A percentile compares a stretch with the other conserved stretches of the same genome.
Evolutionary conservation across 2,888 invertebrate genomes (phyloP).

Genomic region (Thalpophila matura): DNA sequence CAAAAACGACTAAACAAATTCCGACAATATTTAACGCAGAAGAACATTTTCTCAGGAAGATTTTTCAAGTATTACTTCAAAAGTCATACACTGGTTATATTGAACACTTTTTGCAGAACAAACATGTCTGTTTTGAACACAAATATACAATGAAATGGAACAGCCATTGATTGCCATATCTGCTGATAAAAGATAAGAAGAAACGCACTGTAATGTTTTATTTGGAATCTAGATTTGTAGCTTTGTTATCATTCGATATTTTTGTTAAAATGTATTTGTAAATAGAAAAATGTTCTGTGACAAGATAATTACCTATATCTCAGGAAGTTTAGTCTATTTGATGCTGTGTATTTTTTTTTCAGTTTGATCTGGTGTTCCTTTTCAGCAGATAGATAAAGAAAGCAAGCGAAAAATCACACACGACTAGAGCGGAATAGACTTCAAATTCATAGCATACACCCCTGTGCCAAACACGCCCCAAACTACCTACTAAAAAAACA

Average conservation of each 20-base stretch:
- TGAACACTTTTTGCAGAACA: not conserved
- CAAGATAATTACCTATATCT: no score
- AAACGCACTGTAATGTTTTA: conserved; percentile 26
- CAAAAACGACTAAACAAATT: not conserved
- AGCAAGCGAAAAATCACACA: no score
- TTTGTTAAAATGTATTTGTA: conserved; percentile 25
- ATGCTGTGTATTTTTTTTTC: no score
- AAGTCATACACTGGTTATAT: not conserved
- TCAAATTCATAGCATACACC: no score
- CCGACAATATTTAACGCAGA: not conserved
- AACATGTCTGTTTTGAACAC: not conserved
- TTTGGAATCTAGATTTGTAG: conserved; percentile 22
- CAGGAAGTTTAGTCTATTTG: no score
- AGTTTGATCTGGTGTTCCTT: no score
- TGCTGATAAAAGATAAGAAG: conserved; percentile 36
- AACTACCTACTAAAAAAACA: no score
- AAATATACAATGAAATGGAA: conserved; percentile 29
- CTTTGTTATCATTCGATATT: conserved; percentile 14
- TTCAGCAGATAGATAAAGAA: no score
- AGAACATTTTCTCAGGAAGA: not conserved
- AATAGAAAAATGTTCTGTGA: no score
- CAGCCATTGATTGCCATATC: conserved; percentile 33
- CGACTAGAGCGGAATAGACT: no score
- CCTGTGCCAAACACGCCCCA: no score
- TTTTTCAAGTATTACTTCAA: not conserved